Conservation (phyloP, 2,888 invertebrate species). For the Pterostichus madidus region DNA sequence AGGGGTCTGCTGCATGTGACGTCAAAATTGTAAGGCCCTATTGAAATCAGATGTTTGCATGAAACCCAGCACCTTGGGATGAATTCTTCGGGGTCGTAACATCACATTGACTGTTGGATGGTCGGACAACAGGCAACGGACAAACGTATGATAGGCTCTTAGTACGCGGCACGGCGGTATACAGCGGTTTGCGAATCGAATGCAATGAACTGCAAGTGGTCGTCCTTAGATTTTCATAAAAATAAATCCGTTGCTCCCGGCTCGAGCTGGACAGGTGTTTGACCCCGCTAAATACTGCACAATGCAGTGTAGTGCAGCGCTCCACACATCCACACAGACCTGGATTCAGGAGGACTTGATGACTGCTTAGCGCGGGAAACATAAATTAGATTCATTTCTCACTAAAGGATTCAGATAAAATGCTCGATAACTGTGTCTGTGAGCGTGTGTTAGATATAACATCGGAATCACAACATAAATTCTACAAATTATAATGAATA, state of each 20-base stretch:
- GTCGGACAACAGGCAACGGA: conserved; percentile 28
- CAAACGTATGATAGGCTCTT: conserved; percentile 14
- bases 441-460: too few species aligned
- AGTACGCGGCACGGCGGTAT: background rate
- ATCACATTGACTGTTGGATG: background rate
- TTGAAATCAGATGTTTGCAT: too few species aligned
- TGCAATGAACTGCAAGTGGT: conserved; percentile 74
- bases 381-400: too few species aligned
- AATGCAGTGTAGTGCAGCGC: conserved; percentile 38
- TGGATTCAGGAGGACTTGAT: conserved; percentile 11
- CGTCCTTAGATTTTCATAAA: conserved; percentile 80
- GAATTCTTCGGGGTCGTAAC: background rate
- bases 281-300: conserved; percentile 66
- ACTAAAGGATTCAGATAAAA: too few species aligned
- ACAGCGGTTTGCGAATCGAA: conserved; percentile 33
- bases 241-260: conserved; percentile 78
- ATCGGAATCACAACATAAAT: too few species aligned
- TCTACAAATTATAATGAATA: too few species aligned
- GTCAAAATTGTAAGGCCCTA: too few species aligned
- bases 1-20: too few species aligned
- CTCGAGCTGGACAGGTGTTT: conserved; percentile 69
- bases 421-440: too few species aligned
- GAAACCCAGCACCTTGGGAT: background rate
- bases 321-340: conserved; percentile 5
- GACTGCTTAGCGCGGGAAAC: background rate